phyloP scores from a whole-genome alignment of 2,113 vertebrate species.

The Tachycineta bicolor region DNA sequence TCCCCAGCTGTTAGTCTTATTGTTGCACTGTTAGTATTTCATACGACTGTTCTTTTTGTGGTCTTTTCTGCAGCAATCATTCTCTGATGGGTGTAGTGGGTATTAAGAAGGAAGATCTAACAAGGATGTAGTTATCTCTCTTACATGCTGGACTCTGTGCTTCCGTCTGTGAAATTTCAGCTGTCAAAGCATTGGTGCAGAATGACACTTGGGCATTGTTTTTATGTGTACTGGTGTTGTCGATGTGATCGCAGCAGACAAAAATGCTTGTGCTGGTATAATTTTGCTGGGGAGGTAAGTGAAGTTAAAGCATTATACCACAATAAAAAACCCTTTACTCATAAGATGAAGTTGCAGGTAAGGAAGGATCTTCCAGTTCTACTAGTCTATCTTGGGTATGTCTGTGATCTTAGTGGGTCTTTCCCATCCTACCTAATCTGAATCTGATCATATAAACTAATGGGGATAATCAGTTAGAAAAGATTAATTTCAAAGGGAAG shows the following conservation, averaged over 20 bases:
- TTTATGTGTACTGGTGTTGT: not conserved
- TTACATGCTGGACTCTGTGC: not conserved
- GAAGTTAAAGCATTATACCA: not conserved
- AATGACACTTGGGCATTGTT: not conserved
- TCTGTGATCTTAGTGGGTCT: not conserved
- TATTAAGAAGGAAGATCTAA: not conserved
- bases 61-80: not conserved
- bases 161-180: not conserved
- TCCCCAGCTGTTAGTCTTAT: not conserved
- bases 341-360: not conserved
- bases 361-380: conserved; percentile 31
- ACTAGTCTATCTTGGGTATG: not conserved
- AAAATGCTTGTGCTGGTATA: not conserved
- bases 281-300: conserved; percentile 10
- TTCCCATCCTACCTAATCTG: not conserved
- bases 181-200: not conserved
- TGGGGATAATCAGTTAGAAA: not conserved
- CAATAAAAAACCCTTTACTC: conserved; percentile 32
- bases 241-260: not conserved
- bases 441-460: not conserved
- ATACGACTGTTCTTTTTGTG: not conserved
- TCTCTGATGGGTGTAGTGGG: too few relatives aligned
- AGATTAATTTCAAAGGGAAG: not conserved
- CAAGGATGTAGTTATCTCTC: not conserved
- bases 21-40: not conserved